Percentiles rank a stretch among this genome's conserved stretches.
These are phyloP conservation scores for Leucophora obtusa DNA, from an alignment of 2,888 invertebrate genomes.

Conservation along the genomic window DNA sequence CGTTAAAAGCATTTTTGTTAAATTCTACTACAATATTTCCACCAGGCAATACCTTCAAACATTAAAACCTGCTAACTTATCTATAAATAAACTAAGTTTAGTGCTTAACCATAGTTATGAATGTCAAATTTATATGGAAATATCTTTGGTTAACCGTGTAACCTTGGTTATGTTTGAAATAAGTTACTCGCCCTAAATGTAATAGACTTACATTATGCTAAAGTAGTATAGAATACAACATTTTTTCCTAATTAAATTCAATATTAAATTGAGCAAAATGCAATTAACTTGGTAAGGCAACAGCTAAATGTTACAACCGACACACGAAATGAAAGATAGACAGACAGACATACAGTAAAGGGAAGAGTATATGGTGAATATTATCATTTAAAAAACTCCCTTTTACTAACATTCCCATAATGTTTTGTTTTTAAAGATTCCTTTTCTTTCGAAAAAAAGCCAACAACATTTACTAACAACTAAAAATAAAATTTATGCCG, in stretches of 20 bases:
- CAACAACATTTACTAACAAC: background rate
- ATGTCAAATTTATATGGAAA: too few species aligned
- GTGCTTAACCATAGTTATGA: too few species aligned
- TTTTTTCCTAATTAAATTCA: slow-evolving; percentile 74
- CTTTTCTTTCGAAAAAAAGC: background rate
- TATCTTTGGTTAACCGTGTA: too few species aligned
- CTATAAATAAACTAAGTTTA: too few species aligned
- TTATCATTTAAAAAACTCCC: background rate
- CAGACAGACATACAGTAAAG: background rate
- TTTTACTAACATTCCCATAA: background rate
- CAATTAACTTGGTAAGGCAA: slow-evolving; percentile 69
- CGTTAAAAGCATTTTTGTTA: background rate
- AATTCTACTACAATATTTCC: too few species aligned
- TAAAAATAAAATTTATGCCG: slow-evolving; percentile 20
- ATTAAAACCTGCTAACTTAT: too few species aligned
- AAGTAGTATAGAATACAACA: slow-evolving; percentile 31
- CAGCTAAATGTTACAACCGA: background rate
- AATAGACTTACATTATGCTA: too few species aligned
- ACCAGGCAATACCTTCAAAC: too few species aligned
- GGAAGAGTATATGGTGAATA: background rate
- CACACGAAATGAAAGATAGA: background rate
- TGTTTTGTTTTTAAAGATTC: slow-evolving; percentile 3
- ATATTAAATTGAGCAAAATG: slow-evolving; percentile 75
- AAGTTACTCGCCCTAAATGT: too few species aligned
- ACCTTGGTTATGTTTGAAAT: too few species aligned